A percentile compares a stretch with the other conserved stretches of the same genome.
phyloP scores from a whole-genome alignment of 2,113 vertebrate genomes.

The Aix galericulata region DNA sequence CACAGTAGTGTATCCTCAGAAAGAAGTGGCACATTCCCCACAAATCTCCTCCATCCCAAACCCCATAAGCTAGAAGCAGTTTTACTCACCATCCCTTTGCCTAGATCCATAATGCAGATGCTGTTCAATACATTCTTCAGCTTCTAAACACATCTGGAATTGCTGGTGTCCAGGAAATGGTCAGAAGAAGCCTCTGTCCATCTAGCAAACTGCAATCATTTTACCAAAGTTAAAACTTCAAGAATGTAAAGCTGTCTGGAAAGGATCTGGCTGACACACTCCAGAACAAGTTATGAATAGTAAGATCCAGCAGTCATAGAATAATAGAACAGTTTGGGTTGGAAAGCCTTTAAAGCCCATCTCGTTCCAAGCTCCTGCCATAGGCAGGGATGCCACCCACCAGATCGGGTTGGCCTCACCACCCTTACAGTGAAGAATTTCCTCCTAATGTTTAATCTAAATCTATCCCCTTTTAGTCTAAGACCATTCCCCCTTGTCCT shows the following conservation, averaged over 20 bases:
- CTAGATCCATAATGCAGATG: not conserved
- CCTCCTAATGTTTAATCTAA: too few relatives aligned
- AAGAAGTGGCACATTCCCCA: not conserved
- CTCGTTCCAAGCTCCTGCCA: too few relatives aligned
- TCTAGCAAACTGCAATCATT: not conserved
- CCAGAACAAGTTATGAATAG: not conserved
- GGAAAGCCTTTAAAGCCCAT: too few relatives aligned
- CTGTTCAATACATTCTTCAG: not conserved
- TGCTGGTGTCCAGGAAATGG: not conserved
- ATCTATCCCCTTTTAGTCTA: too few relatives aligned
- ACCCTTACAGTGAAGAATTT: too few relatives aligned
- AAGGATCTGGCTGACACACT: fast-evolving
- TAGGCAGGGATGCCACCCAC: too few relatives aligned
- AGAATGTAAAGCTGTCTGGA: not conserved
- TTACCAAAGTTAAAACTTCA: not conserved
- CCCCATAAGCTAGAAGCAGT: not conserved
- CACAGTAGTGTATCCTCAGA: not conserved
- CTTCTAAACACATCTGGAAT: not conserved
- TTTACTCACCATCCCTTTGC: not conserved
- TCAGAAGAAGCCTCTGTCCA: not conserved
- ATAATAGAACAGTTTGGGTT: too few relatives aligned
- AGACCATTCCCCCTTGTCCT: too few relatives aligned
- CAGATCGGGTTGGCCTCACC: too few relatives aligned
- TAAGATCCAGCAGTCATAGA: not conserved
- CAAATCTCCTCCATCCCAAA: not conserved